Evolutionary conservation across 2,888 invertebrate species (phyloP).

Genomic region (Alsophila aescularia): DNA sequence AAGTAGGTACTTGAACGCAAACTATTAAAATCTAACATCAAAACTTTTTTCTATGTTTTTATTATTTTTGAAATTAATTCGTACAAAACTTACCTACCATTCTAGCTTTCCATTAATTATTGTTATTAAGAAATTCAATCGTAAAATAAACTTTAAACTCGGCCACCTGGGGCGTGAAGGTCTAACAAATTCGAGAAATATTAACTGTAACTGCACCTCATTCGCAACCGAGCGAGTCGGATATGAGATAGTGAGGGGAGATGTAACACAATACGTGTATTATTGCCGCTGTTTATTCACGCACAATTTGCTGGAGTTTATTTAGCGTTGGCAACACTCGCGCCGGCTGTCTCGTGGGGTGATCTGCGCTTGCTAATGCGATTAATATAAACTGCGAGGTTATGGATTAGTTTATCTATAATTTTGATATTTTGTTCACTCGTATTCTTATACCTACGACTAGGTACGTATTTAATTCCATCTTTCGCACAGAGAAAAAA

Average conservation of each 20-base stretch:
- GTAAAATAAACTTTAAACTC: too few species aligned
- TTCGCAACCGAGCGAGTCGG: constrained; percentile 25
- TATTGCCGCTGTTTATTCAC: constrained; percentile 79
- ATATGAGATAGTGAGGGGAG: constrained; percentile 37
- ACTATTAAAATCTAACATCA: too few species aligned
- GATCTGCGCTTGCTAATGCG: constrained; percentile 54
- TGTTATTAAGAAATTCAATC: too few species aligned
- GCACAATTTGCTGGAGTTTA: constrained; percentile 82
- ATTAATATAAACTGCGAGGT: constrained; percentile 45
- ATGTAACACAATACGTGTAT: constrained; percentile 78
- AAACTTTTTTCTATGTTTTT: too few species aligned
- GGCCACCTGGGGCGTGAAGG: neutral
- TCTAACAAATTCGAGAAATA: constrained; percentile 37
- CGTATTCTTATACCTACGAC: neutral
- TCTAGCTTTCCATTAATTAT: too few species aligned
- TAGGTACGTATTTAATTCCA: too few species aligned
- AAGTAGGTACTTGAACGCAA: too few species aligned
- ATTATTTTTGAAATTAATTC: too few species aligned
- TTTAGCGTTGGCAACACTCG: constrained; percentile 74
- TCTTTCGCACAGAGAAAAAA: too few species aligned
- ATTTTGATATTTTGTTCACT: neutral
- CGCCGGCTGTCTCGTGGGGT: constrained; percentile 38
- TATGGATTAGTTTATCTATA: constrained; percentile 2
- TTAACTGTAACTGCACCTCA: constrained; percentile 38
- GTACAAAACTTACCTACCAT: too few species aligned